Percentiles rank a stretch among this genome's conserved stretches.
Conservation (phyloP, 2,888 invertebrate genomes). For the Dynastes maya region DNA sequence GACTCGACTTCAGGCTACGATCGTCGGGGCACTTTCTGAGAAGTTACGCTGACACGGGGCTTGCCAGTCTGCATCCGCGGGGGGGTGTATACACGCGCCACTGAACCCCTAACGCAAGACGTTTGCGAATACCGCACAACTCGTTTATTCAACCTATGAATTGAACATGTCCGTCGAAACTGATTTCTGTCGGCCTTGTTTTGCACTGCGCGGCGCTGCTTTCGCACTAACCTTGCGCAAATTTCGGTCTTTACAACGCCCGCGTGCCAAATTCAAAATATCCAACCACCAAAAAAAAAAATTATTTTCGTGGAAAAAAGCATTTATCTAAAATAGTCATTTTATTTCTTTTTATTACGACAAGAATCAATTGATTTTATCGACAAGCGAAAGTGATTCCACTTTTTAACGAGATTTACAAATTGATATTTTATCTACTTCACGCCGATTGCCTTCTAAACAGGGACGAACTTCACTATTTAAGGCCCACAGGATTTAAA, state of each 20-base stretch:
- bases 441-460: background rate
- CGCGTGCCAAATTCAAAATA: constrained; percentile 50
- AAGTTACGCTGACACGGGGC: constrained; percentile 36
- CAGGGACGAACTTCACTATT: background rate
- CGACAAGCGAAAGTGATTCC: background rate
- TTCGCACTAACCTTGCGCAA: constrained; percentile 51
- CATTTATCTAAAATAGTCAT: too few species aligned
- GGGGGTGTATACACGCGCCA: constrained; percentile 61
- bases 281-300: constrained; percentile 27
- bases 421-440: constrained; percentile 5
- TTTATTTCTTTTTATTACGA: background rate
- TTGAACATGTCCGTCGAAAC: constrained; percentile 68
- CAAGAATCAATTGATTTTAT: background rate
- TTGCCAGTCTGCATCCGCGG: constrained; percentile 47
- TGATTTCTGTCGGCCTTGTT: constrained; percentile 52
- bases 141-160: constrained; percentile 66
- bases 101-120: constrained; percentile 57
- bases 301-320: background rate
- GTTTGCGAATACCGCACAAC: constrained; percentile 63
- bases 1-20: constrained; percentile 44
- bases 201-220: constrained; percentile 50
- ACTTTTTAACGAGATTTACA: background rate
- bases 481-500: too few species aligned
- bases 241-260: constrained; percentile 48
- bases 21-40: constrained; percentile 50